Base-by-base conservation (phyloP, 64 coral and sea anemone genomes). In the Catalaphyllia jardinei region DNA sequence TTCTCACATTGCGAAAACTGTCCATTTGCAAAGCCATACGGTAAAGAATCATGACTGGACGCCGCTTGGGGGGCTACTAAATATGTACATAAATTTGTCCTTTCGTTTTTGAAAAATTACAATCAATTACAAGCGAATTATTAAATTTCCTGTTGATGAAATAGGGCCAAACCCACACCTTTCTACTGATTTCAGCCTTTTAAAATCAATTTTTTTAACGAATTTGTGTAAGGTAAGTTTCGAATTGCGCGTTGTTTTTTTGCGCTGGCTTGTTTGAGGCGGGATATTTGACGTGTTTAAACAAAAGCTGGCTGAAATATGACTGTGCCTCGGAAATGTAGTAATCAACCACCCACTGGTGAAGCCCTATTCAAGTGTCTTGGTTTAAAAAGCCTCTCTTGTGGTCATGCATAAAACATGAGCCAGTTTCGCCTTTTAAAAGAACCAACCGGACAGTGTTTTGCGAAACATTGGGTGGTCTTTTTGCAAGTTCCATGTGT, bases 371-470 rank as follows among this genome's bases (percentile, higher is more conserved):
- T 85, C 63, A 46, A 85, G 63, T 39, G 20, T 85, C 22, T 71
- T 85, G 81, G 63, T 85, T 85, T 85, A 85, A 85, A 85, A 85
- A 71, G 81, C 81, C 62, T 85, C 81, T 11, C 81, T 69, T 85
- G 81, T 71, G 62, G 39, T 85, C 81, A 33, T 85, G 25, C 81
- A 85, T 85, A 71, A 85, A 85, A 85, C 81, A 85, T 85, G 81
- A 85, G 81, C 81, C n/a, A 71, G 63, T 71, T 85, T 85, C 31
- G 63, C 63, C 81, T 85, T 71, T 85, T 85, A 25, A 85, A 54
- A 85, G 81, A 71, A 71, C 39, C 39, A 81, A 85, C 35, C 38
- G 81, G 62, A 85, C 31, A 50, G 62, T 85, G 31, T 85, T 85
- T 71, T 65, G 63, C 81, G 71, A 85, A 85, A 85, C 81, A 85